Base-by-base conservation (phyloP, 2,113 vertebrate species). In the Eurypyga helias region DNA sequence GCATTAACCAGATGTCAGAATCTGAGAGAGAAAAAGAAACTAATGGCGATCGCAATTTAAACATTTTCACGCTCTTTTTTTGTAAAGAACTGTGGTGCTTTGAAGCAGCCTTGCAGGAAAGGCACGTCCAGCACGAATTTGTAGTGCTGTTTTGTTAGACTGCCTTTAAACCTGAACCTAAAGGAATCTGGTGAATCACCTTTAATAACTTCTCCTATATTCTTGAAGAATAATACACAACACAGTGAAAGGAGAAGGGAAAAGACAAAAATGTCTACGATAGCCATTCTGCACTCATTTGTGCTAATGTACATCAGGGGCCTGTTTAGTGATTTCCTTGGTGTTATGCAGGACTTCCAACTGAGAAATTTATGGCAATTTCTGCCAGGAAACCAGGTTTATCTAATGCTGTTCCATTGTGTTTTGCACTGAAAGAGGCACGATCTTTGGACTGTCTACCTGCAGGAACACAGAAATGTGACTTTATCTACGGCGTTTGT, bases 91-190 rank as follows among this genome's bases (percentile, higher is more conserved):
- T 15, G 61, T 38, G n/a, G 51, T 11, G 21, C 75, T 91, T 92
- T 83, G 95, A 82, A 88, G 82, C 41, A 83, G 80, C 70, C 31
- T 84, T 57, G 79, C 87, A 88, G 89, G 46, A 95, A 93, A 94
- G 88, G 23, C 76, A 69, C 18, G 17, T 28, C 62, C 84, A 93
- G 91, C 28, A 49, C 83, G 71, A 89, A 62, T 61, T 90, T 19
- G 62, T 7, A 12, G 76, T 93, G 60, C 57, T 51, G 18, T 83
- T 90, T 85, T 79, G 64, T 69, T 31, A 82, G 19, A 64, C 92
- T 81, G 83, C 43, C 78, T 96, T 94, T 92, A 97, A 95, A 75
- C 67, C 28, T 90, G 77, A 83, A 76, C 78, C 75, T 82, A 84
- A 91, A 92, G 81, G 93, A 96, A 83, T 83, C 9, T 83, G 38